Evolutionary conservation across 2,888 invertebrate species (phyloP), one percentile per base, ranked within the genome.

Genomic region (Adineta ricciae): DNA sequence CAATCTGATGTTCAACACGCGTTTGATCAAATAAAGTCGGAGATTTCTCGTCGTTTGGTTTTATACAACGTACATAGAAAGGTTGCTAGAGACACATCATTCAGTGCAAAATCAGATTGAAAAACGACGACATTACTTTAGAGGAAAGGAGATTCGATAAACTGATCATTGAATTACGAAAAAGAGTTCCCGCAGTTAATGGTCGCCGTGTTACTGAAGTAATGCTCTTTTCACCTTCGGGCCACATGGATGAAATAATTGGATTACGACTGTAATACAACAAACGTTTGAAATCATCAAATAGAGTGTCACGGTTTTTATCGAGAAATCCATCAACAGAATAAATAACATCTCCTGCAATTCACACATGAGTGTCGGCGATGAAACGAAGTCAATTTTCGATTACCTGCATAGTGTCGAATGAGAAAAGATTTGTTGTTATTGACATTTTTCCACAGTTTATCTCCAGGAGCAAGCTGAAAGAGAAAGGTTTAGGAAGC

Each of bases 11-110:
- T 84, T 90, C 88, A 5, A 92, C 91, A 56, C 96, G 93, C 89
- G 94, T 94, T 24, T 94, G 93, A 90, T 97, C 95, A 91, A 97
- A 96, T 72, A 93, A 92, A 64, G 93, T 92, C 0, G 96, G 93
- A 56, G 95, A 94, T 92, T 98, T 98, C 84, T 94, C 93, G 88
- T 97, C 96, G 91, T 97, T 98, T 46, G 98, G 98, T 89, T 98
- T 98, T 89, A 98, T 94, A 90, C 98, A 98, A 86, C 98, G 93
- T 87, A 98, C 95, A 92, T 98, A 98, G 92, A 95, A 96, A 0
- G 97, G 97, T 90, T 96, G 96, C 92, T 91, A 87, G 4, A 87
- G 78, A 50, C 36, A 84, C 46, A 46, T 46, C 5, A 5, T 8
- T 46, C 46, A 8, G 11, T 46, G 46, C n/a, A n/a, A n/a, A 46